Conservation (phyloP, 2,888 invertebrate genomes). For the Matsumyia berberina region DNA sequence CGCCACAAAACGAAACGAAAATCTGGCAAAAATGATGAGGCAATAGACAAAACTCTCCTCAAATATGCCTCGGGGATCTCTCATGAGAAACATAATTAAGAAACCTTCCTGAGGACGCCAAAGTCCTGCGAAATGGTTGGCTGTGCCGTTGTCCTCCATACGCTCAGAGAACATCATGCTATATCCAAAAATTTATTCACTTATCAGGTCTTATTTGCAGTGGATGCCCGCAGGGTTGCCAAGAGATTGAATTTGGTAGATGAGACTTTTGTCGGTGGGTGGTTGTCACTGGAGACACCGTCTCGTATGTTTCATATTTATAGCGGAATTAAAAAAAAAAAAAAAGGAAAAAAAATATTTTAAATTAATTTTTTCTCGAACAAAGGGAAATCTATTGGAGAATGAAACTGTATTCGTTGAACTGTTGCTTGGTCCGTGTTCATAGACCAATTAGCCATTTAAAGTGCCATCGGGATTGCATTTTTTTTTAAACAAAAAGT, state of each 20-base stretch:
- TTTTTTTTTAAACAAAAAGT: too few relatives aligned
- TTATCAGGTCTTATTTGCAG: constrained; percentile 47
- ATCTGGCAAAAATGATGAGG: constrained; percentile 26
- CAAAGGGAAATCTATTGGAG: background rate
- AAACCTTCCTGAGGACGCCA: constrained; percentile 32
- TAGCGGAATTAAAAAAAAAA: constrained; percentile 5
- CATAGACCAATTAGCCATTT: too few relatives aligned
- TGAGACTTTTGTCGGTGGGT: constrained; percentile 20
- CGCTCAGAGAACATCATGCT: background rate
- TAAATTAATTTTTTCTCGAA: constrained; percentile 10
- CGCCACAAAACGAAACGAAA: constrained; percentile 19
- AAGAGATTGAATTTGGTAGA: constrained; percentile 44
- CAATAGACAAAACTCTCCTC: constrained; percentile 45
- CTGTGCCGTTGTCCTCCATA: constrained; percentile 20
- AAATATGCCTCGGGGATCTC: constrained; percentile 58
- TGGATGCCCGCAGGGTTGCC: constrained; percentile 20
- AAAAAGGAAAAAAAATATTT: constrained; percentile 17
- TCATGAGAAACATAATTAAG: constrained; percentile 51
- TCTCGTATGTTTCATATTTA: constrained; percentile 18
- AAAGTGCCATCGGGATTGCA: too few relatives aligned
- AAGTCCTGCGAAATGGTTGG: constrained; percentile 8
- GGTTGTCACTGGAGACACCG: background rate
- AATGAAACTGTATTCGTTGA: too few relatives aligned
- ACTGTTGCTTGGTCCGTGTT: too few relatives aligned
- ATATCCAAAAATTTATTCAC: constrained; percentile 40